Conservation (phyloP, 2,113 vertebrate species). For the Stigmatopora nigra region DNA sequence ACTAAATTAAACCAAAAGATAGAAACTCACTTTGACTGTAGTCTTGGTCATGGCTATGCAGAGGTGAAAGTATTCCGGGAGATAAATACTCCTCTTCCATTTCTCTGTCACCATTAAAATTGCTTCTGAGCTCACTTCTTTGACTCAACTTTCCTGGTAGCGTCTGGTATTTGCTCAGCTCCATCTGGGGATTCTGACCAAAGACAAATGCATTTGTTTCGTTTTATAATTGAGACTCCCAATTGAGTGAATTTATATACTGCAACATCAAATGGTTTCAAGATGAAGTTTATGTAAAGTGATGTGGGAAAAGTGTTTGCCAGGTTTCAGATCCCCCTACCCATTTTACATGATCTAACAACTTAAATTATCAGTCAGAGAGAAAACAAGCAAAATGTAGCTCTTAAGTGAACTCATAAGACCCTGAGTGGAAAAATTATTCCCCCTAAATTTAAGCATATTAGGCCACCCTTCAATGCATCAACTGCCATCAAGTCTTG, state of each 20-base stretch:
- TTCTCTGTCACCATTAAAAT: conserved; percentile 69
- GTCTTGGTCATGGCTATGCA: conserved; percentile 49
- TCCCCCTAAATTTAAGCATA: too few species aligned
- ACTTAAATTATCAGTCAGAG: too few species aligned
- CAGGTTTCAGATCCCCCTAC: too few species aligned
- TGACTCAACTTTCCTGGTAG: conserved; percentile 80
- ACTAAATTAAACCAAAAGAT: too few species aligned
- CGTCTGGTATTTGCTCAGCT: conserved; percentile 81
- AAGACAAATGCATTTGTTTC: not conserved
- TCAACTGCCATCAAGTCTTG: too few species aligned
- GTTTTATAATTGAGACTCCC: not conserved
- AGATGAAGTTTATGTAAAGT: not conserved
- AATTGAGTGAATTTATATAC: not conserved
- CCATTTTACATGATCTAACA: too few species aligned
- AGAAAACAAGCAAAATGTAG: too few species aligned
- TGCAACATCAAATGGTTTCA: not conserved
- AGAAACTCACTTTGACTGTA: conserved; percentile 73
- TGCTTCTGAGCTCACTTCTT: conserved; percentile 38
- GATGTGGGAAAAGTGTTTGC: too few species aligned
- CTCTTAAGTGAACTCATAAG: too few species aligned
- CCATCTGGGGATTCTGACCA: conserved; percentile 66
- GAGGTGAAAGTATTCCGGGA: conserved; percentile 41
- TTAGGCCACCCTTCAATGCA: too few species aligned
- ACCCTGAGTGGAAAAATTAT: too few species aligned
- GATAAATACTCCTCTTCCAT: conserved; percentile 37